Percentiles rank a stretch among this genome's conserved stretches.
Evolutionary conservation across 2,888 invertebrate species (phyloP).

Genomic region (Drosophila nr. perissopoda): DNA sequence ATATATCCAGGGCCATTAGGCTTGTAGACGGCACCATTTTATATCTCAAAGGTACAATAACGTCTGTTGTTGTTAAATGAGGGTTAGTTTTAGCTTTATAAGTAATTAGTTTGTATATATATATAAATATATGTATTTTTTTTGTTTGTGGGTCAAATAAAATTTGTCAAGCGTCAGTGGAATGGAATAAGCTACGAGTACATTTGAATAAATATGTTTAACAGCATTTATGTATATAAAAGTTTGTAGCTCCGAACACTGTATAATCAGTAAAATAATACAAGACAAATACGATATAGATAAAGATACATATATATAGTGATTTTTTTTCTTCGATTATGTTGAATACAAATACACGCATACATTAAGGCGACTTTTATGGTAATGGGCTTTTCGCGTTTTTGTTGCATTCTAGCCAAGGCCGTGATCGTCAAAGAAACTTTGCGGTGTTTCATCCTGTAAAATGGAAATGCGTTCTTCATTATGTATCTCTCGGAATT

Average conservation of each 20-base stretch:
- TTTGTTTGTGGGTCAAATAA: conserved; percentile 30
- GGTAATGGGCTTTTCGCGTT: conserved; percentile 27
- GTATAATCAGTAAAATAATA: conserved; percentile 29
- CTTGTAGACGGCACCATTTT: conserved; percentile 39
- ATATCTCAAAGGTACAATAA: conserved; percentile 34
- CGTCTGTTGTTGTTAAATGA: conserved; percentile 20
- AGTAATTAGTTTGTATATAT: conserved; percentile 9
- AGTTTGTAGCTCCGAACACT: conserved; percentile 28
- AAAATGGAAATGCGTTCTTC: conserved; percentile 86
- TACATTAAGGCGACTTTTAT: conserved; percentile 69
- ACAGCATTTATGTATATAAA: conserved; percentile 42
- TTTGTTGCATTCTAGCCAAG: conserved; percentile 89
- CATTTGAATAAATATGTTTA: conserved; percentile 42
- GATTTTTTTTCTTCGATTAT: conserved; percentile 38
- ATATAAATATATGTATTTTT: background rate
- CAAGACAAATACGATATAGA: conserved; percentile 36
- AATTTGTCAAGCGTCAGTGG: conserved; percentile 34
- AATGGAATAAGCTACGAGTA: conserved; percentile 21
- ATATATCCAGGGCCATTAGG: conserved; percentile 21
- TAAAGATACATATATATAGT: conserved; percentile 13
- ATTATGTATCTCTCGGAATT: conserved; percentile 32
- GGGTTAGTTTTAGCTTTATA: conserved; percentile 9
- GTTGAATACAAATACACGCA: conserved; percentile 64
- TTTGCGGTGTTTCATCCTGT: conserved; percentile 99
- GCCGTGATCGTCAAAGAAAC: conserved; percentile 99